Evolutionary conservation across 2,113 vertebrate genomes (phyloP), one percentile per base, ranked within the genome.

Genomic region (Raja brachyura): DNA sequence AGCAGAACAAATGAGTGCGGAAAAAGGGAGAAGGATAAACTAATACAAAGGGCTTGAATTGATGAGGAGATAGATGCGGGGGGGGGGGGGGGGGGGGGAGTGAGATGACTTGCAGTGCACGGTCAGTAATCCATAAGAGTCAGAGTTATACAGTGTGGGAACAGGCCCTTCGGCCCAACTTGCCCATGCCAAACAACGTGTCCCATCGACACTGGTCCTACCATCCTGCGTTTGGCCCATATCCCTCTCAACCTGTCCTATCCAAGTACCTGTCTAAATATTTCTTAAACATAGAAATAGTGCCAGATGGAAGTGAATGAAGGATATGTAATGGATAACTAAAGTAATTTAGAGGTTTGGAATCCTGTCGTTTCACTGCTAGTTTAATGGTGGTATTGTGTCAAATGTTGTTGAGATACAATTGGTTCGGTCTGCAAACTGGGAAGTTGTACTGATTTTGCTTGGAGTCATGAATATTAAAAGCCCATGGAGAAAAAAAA

Each of bases 381-480:
- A 92, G 33, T 22, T 22, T 22, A 48, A 1, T 92, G 66, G 28
- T 92, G 63, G 8, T 48, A 73, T 54, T 74, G 14, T 74, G 22
- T 73, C 33, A 48, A 16, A 73, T 28, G 39, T 2, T 33, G 31
- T 48, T 16, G 14, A 54, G 68, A 70, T 90, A 48, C 66, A 39
- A 73, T 54, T 74, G 90, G 90, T 92, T 25, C 22, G 90, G 39
- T 22, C 22, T 54, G 70, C 90, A 92, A 92, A 92, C 33, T 54
- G 63, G 10, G 68, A 92, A 92, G 86, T 90, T 85, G 39, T 8
- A 31, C 59, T 90, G 86, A 90, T 33, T 10, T 33, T 20, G 33
- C 68, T 68, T n/a, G 61, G 86, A 68, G 90, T 92, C 90, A 74
- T 10, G 25, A 92, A 39, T 73, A 73, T 48, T 73, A 70, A 73